Evolutionary conservation across 2,113 vertebrate species (phyloP), one percentile per base, ranked within the genome.

Genomic region (Pseudorhombus dupliciocellatus): DNA sequence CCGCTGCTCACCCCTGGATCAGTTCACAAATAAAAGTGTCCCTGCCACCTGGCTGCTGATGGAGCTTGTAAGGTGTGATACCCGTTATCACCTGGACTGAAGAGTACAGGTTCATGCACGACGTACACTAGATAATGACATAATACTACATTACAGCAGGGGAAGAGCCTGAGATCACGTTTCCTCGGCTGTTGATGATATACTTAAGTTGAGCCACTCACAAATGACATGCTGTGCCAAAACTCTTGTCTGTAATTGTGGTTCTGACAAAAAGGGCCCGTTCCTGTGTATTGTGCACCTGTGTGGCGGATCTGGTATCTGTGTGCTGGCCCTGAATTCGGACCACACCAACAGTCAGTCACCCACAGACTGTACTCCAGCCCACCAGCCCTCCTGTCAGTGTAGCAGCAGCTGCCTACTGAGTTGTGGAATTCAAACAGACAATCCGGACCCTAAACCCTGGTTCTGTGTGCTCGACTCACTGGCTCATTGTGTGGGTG

Each of bases 391-490:
- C 26, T 66, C 42, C 28, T 58, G 5, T 76, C 63, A 22, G 2
- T 20, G 63, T 62, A 24, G 57, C 73, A 59, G 81, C 88, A 92
- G 88, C 86, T 91, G 88, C 66, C 56, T 16, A 79, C 44, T 1
- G 5, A 50, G 40, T 70, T 79, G 64, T 84, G 80, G 83, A 90
- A 88, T 90, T 67, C 79, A 66, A 71, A 59, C 54, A 61, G 70
- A 89, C 79, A 84, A 77, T 86, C 71, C 57, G 15, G 71, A 64
- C 50, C 57, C 52, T 66, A 87, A 84, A 83, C 63, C 52, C 65
- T 51, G 10, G 2, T 42, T 79, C 73, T 74, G 69, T 83, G 20
- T 16, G 57, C n/a, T 54, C 31, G 7, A 40, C 21, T 77, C 40
- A 66, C 2, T 46, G 68, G 61, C 48, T 66, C 62, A 87, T 91